Evolutionary conservation across 2,113 vertebrate genomes (phyloP).

Genomic region (Hiodon tergisus): DNA sequence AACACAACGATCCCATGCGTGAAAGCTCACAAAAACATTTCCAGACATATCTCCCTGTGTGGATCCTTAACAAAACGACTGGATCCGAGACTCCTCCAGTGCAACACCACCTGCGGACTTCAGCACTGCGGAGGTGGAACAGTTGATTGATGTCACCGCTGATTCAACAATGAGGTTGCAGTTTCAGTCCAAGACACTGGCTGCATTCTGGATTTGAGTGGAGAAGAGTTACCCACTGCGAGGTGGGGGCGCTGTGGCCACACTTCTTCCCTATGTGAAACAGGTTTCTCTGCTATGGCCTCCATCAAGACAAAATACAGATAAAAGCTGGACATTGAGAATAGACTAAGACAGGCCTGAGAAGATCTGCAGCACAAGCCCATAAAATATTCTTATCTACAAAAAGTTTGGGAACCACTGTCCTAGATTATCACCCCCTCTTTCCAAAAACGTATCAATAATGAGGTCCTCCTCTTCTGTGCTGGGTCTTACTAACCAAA

Average conservation of each 20-base stretch:
- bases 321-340: constrained; percentile 23
- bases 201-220: constrained; percentile 31
- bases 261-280: constrained; percentile 10
- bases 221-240: constrained; percentile 18
- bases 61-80: constrained; percentile 16
- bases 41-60: neutral
- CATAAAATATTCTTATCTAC: no score
- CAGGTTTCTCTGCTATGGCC: constrained; percentile 22
- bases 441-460: no score
- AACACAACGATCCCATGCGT: constrained; percentile 14
- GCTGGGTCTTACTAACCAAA: no score
- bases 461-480: no score
- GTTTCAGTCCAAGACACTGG: constrained; percentile 26
- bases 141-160: constrained; percentile 28
- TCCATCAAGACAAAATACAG: constrained; percentile 24
- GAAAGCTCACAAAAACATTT: neutral
- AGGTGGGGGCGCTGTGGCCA: neutral
- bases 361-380: no score
- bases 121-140: constrained; percentile 28
- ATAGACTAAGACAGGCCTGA: constrained; percentile 7
- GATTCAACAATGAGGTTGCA: constrained; percentile 25
- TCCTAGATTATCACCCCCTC: no score
- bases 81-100: constrained; percentile 24
- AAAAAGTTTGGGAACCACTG: no score
- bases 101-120: constrained; percentile 23